These are phyloP conservation scores for Origma solitaria DNA, from an alignment of 2,113 vertebrate genomes.

Conservation along the genomic window DNA sequence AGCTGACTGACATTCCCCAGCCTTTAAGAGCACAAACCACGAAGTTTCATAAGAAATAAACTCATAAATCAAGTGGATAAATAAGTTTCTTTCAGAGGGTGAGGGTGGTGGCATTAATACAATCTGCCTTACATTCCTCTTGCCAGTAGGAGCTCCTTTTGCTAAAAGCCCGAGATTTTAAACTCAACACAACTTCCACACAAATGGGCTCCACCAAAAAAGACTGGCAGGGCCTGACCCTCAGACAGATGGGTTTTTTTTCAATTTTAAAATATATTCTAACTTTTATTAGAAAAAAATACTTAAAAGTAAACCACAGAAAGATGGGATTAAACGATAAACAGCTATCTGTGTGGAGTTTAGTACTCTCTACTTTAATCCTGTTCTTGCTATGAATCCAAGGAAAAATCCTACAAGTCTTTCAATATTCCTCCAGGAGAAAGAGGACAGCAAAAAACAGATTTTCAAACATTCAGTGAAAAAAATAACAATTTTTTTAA, in stretches of 20 bases:
- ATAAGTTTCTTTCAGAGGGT: slow-evolving; percentile 3
- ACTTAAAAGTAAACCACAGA: not conserved
- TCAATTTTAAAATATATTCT: not conserved
- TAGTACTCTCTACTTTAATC: not conserved
- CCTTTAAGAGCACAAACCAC: not conserved
- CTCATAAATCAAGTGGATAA: slow-evolving; percentile 29
- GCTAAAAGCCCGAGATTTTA: not conserved
- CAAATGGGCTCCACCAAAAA: not conserved
- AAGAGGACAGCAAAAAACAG: not conserved
- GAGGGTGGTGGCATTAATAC: not conserved
- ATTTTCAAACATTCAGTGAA: not conserved
- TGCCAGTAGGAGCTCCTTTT: not conserved
- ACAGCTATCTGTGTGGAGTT: not conserved
- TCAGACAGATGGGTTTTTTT: not conserved
- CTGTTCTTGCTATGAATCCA: not conserved
- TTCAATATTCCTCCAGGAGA: not conserved
- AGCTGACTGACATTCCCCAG: not conserved
- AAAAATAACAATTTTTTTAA: not conserved
- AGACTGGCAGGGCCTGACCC: not conserved
- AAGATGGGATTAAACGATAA: not conserved
- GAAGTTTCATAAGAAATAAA: slow-evolving; percentile 5
- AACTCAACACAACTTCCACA: not conserved
- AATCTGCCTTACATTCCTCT: not conserved
- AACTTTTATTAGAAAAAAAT: not conserved
- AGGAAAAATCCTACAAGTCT: not conserved